phyloP scores from a whole-genome alignment of 2,797 vertebrate genomes.

The Pangasius sanitwongsei region DNA sequence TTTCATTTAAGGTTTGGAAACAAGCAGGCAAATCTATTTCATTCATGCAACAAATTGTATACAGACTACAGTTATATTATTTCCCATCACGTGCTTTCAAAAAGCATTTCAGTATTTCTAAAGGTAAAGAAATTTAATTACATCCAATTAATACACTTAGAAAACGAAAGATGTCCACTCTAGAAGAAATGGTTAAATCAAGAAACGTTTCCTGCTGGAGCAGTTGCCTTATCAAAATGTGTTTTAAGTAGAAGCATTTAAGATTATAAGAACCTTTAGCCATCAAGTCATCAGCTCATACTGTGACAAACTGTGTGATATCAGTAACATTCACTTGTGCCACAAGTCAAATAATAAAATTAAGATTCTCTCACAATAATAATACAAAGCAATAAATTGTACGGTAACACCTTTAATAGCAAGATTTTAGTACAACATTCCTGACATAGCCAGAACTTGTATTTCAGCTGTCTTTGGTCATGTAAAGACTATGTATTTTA shows the following conservation, averaged over 20 bases:
- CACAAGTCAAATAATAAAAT: not conserved
- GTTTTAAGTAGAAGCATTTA: not conserved
- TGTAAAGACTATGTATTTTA: not conserved
- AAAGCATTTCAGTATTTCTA: not conserved
- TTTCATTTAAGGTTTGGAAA: slow-evolving; percentile 37
- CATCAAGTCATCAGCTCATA: not conserved
- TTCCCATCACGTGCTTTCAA: not conserved
- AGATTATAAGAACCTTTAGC: not conserved
- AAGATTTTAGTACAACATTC: not conserved
- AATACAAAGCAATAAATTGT: not conserved
- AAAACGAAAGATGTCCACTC: not conserved
- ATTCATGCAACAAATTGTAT: slow-evolving; percentile 18
- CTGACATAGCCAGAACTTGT: not conserved
- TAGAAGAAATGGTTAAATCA: not conserved
- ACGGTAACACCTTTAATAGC: not conserved
- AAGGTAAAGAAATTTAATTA: not conserved
- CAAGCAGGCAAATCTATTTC: not conserved
- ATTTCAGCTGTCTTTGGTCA: not conserved
- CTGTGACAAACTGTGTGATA: not conserved
- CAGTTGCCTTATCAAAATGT: not conserved
- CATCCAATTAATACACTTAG: not conserved
- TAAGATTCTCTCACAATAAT: not conserved
- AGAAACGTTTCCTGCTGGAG: not conserved
- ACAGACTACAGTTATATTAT: not conserved
- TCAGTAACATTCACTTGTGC: not conserved